A percentile compares a stretch with the other conserved stretches of the same genome.
Evolutionary conservation across 2,797 vertebrate species (phyloP).

Genomic region (Chromis chromis): DNA sequence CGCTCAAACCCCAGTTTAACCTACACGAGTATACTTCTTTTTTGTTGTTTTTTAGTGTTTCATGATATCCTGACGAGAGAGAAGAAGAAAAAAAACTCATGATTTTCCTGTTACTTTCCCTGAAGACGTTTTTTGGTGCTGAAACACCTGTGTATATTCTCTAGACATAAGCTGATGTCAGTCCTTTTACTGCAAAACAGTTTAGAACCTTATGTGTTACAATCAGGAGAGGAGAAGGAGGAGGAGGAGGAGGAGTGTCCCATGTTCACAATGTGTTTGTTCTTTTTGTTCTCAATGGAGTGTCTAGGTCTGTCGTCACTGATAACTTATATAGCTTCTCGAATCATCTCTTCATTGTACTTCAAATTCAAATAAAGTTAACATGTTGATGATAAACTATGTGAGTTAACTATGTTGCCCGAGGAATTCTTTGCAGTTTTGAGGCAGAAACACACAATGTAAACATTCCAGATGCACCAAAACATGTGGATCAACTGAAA

Average conservation of each 20-base stretch:
- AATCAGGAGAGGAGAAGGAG: conserved; percentile 55
- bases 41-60: conserved; percentile 51
- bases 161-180: conserved; percentile 79
- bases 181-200: conserved; percentile 69
- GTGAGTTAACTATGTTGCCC: conserved; percentile 58
- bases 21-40: conserved; percentile 31
- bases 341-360: conserved; percentile 85
- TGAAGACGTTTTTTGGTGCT: conserved; percentile 70
- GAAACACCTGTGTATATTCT: conserved; percentile 79
- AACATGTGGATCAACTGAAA: neutral
- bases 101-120: conserved; percentile 66
- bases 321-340: conserved; percentile 85
- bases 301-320: conserved; percentile 85
- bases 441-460: neutral
- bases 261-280: conserved; percentile 82
- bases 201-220: conserved; percentile 77
- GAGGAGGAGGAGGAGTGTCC: conserved; percentile 50
- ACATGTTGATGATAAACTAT: conserved; percentile 81
- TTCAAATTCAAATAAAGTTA: conserved; percentile 85
- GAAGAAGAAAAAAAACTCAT: conserved; percentile 30
- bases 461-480: conserved; percentile 10
- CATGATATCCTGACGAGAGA: conserved; percentile 57
- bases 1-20: conserved; percentile 48
- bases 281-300: conserved; percentile 82
- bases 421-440: too few relatives aligned